Evolutionary conservation across 2,797 vertebrate genomes (phyloP).

Genomic region (Acrossocheilus fasciatus): DNA sequence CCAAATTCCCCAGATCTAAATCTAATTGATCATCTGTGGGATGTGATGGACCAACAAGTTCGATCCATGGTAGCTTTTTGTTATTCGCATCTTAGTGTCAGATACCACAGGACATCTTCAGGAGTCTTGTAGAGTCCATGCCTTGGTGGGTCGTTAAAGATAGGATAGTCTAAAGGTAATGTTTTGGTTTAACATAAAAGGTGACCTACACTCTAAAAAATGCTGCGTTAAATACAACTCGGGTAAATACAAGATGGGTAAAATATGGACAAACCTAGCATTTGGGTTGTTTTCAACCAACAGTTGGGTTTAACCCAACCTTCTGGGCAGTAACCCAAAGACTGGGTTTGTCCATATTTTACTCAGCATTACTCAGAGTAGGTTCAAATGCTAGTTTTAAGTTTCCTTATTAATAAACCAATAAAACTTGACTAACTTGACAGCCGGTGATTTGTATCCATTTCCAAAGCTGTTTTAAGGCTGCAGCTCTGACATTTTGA

Average conservation of each 20-base stretch:
- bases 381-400: background rate
- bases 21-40: background rate
- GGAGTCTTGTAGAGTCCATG: no score
- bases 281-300: no score
- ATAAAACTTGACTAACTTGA: background rate
- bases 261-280: no score
- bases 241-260: no score
- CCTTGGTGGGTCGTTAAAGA: no score
- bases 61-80: background rate
- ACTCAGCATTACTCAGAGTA: background rate
- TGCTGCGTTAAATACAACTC: no score
- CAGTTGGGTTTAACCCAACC: no score
- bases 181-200: background rate
- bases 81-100: no score
- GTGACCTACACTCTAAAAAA: background rate
- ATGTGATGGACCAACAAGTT: background rate
- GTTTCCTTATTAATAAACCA: background rate
- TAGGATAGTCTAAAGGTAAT: no score
- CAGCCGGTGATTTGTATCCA: background rate
- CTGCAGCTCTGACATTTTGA: background rate
- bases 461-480: background rate
- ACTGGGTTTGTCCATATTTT: no score
- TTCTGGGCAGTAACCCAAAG: no score
- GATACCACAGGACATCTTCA: no score
- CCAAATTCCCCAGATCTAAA: background rate